Percentiles rank a stretch among this genome's conserved stretches.
Conservation (phyloP, 2,888 invertebrate genomes). For the Elysia crispata region DNA sequence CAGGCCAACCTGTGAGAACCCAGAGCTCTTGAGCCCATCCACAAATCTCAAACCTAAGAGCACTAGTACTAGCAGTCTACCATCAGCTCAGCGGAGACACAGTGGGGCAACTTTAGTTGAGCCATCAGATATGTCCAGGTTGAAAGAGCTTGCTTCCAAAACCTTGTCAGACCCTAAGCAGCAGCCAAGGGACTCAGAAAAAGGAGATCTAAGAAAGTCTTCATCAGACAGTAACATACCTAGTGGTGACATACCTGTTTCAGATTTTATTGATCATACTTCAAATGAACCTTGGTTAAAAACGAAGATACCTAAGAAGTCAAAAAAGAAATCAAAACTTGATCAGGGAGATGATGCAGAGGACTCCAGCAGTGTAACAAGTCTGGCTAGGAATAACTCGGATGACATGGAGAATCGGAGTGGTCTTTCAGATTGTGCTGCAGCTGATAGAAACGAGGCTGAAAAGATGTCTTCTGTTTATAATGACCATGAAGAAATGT, state of each 20-base stretch:
- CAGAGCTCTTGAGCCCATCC: slow-evolving; percentile 23
- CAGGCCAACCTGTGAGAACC: slow-evolving; percentile 6
- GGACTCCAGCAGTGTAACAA: not conserved
- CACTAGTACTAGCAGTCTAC: slow-evolving; percentile 42
- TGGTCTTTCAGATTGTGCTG: not conserved
- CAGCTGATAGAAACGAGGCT: not conserved
- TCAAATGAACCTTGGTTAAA: slow-evolving; percentile 14
- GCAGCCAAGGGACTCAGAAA: slow-evolving; percentile 2
- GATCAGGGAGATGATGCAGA: slow-evolving; percentile 3
- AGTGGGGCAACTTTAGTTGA: not conserved
- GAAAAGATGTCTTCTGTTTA: not conserved
- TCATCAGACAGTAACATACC: slow-evolving; percentile 40
- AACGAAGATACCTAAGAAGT: slow-evolving; percentile 31
- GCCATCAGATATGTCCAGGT: slow-evolving; percentile 16
- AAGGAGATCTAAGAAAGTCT: slow-evolving; percentile 36
- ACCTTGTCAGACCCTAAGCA: slow-evolving; percentile 46
- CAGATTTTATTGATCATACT: not conserved
- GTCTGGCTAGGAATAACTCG: slow-evolving; percentile 10
- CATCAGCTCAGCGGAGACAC: not conserved
- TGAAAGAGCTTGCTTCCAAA: slow-evolving; percentile 33
- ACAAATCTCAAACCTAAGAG: slow-evolving; percentile 26
- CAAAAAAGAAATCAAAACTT: slow-evolving; percentile 37
- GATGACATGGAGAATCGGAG: not conserved
- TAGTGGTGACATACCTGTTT: not conserved
- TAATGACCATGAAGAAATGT: slow-evolving; percentile 10